Evolutionary conservation across 2,797 vertebrate species (phyloP).

Genomic region (Smutsia gigantea): DNA sequence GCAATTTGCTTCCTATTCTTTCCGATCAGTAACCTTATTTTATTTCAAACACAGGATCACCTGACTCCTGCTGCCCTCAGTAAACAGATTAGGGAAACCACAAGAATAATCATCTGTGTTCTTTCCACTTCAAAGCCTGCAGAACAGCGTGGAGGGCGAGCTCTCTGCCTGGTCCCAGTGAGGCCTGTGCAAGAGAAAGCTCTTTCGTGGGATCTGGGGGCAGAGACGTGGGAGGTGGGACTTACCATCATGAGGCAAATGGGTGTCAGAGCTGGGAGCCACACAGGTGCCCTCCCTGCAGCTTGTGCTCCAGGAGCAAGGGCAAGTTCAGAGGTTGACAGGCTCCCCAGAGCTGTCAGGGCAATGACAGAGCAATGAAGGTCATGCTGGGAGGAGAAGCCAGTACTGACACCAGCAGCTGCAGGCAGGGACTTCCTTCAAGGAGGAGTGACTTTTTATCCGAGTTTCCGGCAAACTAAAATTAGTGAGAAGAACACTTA

Average conservation of each 20-base stretch:
- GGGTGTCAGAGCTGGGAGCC: neutral
- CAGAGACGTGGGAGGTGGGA: neutral
- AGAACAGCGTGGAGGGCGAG: neutral
- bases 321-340: neutral
- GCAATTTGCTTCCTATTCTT: neutral
- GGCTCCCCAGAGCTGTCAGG: neutral
- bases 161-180: neutral
- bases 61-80: constrained; percentile 26
- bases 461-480: constrained; percentile 55
- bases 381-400: constrained; percentile 5
- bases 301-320: neutral
- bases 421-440: constrained; percentile 49
- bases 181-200: neutral
- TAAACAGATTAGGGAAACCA: constrained; percentile 65
- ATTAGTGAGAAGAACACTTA: constrained; percentile 44
- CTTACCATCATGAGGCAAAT: constrained; percentile 42
- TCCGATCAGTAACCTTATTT: neutral
- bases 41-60: constrained; percentile 55
- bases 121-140: constrained; percentile 35
- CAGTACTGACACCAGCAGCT: constrained; percentile 64
- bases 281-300: neutral
- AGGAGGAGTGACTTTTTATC: constrained; percentile 69
- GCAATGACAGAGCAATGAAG: neutral
- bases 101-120: neutral
- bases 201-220: neutral